Evolutionary conservation across 2,797 vertebrate species (phyloP), one percentile per base, ranked within the genome.

Genomic region (Cossypha dichroa): DNA sequence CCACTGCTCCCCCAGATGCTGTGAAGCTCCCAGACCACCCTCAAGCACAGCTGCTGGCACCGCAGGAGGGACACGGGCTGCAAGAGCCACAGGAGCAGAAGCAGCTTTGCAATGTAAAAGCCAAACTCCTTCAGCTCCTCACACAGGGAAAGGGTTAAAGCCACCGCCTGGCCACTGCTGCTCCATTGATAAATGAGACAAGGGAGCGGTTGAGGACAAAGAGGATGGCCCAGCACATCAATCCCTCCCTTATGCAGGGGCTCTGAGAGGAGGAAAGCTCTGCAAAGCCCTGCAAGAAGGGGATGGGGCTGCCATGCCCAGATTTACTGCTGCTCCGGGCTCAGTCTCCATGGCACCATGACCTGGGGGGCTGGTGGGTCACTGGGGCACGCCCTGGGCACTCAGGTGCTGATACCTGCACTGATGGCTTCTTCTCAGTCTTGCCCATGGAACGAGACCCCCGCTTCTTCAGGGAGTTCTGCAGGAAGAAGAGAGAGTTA

Each of bases 381-480:
- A 43, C 63, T 5, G 3, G 17, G 25, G 40, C 0, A 0, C 12
- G 46, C 23, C 51, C 40, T 2, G 1, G 33, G 21, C 0, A 2
- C 3, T 4, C 46, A 4, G 9, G 31, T 2, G 4, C 73, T 4
- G 8, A 8, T 98, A 99, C 99, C 99, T 99, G 99, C 78, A 98
- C 97, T 3, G 98, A 98, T 0, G 98, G 92, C 92, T 99, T 99
- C 98, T 99, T 99, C 68, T 99, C 99, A 0, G 98, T 95, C 97
- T 99, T 99, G 96, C 99, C 99, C 41, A 98, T 91, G 85, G 99
- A 98, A 54, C 99, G 98, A 34, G 98, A 98, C 29, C 98, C 98
- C 96, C 99, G 98, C 97, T 99, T 99, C 98, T 99, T 99, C 97
- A 99, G 97, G 90, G 99, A 99, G 94, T 99, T 99, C 99, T 99